phyloP scores from a whole-genome alignment of 2,797 vertebrate species.

The Lindbergichthys nudifrons region DNA sequence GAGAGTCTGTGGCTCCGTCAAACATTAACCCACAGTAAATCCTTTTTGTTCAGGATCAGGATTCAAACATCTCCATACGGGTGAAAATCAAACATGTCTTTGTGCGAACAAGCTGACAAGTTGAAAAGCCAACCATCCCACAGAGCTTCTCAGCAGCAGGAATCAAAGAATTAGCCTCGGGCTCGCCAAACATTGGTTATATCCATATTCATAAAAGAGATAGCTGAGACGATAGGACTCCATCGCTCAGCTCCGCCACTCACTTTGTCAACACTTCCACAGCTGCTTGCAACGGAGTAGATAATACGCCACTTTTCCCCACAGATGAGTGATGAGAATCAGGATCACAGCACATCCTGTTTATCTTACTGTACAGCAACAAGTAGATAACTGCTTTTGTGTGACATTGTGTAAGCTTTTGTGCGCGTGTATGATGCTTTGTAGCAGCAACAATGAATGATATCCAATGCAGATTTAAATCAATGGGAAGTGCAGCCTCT shows the following conservation, averaged over 20 bases:
- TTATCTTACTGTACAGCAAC: conserved; percentile 44
- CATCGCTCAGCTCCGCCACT: conserved; percentile 47
- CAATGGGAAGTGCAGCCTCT: conserved; percentile 65
- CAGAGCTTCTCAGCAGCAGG: conserved; percentile 66
- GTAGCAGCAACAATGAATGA: conserved; percentile 25
- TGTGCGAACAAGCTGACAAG: conserved; percentile 68
- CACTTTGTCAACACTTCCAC: conserved; percentile 58
- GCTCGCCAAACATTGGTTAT: conserved; percentile 67
- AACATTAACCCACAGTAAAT: conserved; percentile 78
- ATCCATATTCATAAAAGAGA: conserved; percentile 76
- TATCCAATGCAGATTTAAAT: conserved; percentile 61
- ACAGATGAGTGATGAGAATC: conserved; percentile 55
- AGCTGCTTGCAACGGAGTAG: conserved; percentile 37
- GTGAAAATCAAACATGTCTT: conserved; percentile 73
- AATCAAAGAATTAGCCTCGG: conserved; percentile 73
- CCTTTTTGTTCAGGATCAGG: conserved; percentile 74
- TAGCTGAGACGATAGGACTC: conserved; percentile 64
- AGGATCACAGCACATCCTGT: conserved; percentile 36
- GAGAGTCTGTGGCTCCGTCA: conserved; percentile 65
- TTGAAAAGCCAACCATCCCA: conserved; percentile 71
- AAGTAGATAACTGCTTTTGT: conserved; percentile 53
- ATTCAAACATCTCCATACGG: conserved; percentile 69
- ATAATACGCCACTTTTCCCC: conserved; percentile 57
- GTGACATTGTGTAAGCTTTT: conserved; percentile 35
- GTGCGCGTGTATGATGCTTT: conserved; percentile 24